These are phyloP conservation scores for Limnephilus marmoratus DNA, from an alignment of 2,888 invertebrate genomes.

Conservation along the genomic window DNA sequence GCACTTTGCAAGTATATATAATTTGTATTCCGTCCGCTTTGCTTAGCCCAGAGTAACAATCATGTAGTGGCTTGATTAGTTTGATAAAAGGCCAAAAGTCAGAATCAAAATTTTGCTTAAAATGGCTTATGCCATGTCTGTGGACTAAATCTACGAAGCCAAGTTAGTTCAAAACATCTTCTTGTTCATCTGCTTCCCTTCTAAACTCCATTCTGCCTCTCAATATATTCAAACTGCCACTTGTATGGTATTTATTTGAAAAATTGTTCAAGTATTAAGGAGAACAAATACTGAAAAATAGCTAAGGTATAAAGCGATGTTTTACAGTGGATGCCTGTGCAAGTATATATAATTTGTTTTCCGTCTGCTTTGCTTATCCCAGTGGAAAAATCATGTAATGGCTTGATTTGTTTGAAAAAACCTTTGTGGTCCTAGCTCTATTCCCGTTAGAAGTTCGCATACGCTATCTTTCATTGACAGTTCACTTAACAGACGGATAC, in stretches of 20 bases:
- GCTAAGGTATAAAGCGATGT: too few species aligned
- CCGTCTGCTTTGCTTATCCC: not conserved
- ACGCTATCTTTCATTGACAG: not conserved
- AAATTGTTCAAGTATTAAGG: not conserved
- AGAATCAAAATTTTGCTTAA: too few species aligned
- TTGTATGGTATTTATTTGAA: too few species aligned
- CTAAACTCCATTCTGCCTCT: too few species aligned
- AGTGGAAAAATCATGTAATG: not conserved
- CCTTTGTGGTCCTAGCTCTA: not conserved
- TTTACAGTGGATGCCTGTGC: not conserved
- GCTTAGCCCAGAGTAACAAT: too few species aligned
- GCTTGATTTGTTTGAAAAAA: not conserved
- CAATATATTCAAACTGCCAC: too few species aligned
- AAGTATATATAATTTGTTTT: not conserved
- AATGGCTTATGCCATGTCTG: too few species aligned
- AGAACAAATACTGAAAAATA: not conserved
- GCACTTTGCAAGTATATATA: not conserved
- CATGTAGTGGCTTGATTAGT: too few species aligned
- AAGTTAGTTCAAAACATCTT: too few species aligned
- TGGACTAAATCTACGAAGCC: too few species aligned
- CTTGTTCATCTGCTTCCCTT: too few species aligned
- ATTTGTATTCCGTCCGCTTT: not conserved
- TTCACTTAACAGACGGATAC: not conserved
- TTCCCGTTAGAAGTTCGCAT: not conserved
- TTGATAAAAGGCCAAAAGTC: too few species aligned